phyloP scores from a whole-genome alignment of 2,113 vertebrate genomes.

The Vulpes lagopus region DNA sequence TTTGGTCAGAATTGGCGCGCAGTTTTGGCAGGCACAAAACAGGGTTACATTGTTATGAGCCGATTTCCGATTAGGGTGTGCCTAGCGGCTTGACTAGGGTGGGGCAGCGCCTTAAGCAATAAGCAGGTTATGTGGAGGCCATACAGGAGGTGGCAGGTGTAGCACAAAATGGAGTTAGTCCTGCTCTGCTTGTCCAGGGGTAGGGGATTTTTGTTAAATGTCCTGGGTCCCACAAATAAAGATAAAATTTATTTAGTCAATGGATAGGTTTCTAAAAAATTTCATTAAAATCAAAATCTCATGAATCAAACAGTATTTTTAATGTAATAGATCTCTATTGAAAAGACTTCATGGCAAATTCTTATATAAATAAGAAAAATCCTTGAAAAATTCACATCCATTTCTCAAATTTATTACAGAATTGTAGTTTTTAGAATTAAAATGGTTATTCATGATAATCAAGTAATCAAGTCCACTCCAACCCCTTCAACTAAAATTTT shows the following conservation, averaged over 20 bases:
- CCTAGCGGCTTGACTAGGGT: no score
- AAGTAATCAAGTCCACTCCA: not conserved
- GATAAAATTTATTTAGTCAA: not conserved
- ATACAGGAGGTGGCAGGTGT: no score
- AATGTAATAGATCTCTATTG: not conserved
- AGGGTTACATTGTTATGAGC: no score
- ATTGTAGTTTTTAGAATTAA: constrained; percentile 33
- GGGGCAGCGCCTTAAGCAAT: no score
- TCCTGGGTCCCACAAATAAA: not conserved
- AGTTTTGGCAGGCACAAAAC: no score
- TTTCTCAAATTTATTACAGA: constrained; percentile 12
- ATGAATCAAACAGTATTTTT: constrained; percentile 5
- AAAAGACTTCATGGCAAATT: not conserved
- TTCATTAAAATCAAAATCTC: not conserved
- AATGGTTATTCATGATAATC: not conserved
- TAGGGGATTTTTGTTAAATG: no score
- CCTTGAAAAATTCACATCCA: constrained; percentile 26
- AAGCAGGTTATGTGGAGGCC: no score
- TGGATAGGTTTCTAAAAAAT: not conserved
- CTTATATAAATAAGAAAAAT: not conserved
- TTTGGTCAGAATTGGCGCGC: no score
- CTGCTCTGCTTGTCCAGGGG: no score
- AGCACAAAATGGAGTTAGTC: no score
- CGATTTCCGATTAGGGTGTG: no score
- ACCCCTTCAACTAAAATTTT: not conserved